Percentiles rank a stretch among this genome's conserved stretches.
Evolutionary conservation across 2,797 vertebrate genomes (phyloP).

Genomic region (Pelodytes ibericus): DNA sequence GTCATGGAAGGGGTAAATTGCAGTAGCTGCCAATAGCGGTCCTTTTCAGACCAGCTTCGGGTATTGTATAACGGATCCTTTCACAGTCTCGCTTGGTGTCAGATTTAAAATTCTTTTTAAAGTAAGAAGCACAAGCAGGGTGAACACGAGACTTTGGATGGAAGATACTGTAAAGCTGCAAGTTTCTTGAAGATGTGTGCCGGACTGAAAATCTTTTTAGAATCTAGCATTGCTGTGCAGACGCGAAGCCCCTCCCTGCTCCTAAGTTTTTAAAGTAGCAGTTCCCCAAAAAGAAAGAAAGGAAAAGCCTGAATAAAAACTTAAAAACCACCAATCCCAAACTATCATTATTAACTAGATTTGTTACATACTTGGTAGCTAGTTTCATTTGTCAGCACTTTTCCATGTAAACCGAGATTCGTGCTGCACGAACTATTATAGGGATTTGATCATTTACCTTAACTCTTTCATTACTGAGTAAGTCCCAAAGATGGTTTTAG

Average conservation of each 20-base stretch:
- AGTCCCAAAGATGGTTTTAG: too few species aligned
- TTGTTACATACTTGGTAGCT: too few species aligned
- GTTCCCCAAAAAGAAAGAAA: constrained; percentile 15
- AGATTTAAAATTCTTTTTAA: constrained; percentile 44
- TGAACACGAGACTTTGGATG: constrained; percentile 44
- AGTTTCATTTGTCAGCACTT: background rate
- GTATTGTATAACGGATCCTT: constrained; percentile 54
- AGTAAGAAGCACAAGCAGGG: too few species aligned
- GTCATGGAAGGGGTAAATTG: constrained; percentile 48
- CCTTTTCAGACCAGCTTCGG: constrained; percentile 51
- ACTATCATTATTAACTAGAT: too few species aligned
- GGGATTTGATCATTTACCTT: too few species aligned
- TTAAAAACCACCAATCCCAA: background rate
- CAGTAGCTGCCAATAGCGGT: constrained; percentile 51
- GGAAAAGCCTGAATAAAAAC: background rate
- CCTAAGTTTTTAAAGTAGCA: constrained; percentile 41
- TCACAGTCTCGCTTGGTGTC: constrained; percentile 40
- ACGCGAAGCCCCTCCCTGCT: constrained; percentile 53
- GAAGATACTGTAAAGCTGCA: constrained; percentile 50
- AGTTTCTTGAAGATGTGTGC: constrained; percentile 61
- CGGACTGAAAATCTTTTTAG: constrained; percentile 57
- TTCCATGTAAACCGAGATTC: background rate
- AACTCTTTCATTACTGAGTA: too few species aligned
- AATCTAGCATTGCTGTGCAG: constrained; percentile 59
- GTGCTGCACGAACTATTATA: background rate